Evolutionary conservation across 2,888 invertebrate genomes (phyloP), one percentile per base, ranked within the genome.

Genomic region (Epirrita christyi): DNA sequence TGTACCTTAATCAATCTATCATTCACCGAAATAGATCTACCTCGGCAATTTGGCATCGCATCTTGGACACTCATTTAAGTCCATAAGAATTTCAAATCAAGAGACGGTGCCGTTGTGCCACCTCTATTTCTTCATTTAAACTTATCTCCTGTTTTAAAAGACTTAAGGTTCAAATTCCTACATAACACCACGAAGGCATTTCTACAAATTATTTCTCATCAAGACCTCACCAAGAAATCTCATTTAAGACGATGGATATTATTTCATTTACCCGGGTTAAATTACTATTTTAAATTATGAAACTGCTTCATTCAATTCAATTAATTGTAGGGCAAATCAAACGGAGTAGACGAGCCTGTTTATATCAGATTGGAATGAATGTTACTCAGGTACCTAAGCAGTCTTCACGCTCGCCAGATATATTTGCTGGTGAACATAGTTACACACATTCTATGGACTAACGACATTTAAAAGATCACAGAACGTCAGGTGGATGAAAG

Each of bases 181-280:
- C 13, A 32, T 6, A n/a, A 13, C 6, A 9, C 4, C 11, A 34
- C 21, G 28, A 14, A 34, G 29, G 21, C 29, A 32, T 38, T 38
- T 7, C 29, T 37, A 32, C 37, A 55, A 32, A 40, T 40, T 54
- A 48, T 40, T 44, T 55, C 49, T 44, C 34, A 48, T 38, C 43
- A 40, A 54, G 47, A 47, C 34, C 32, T 41, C 47, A 42, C 14
- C 47, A 36, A 13, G 37, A 47, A 54, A 47, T 36, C 42, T 54
- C 46, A 40, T 53, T 46, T 54, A 42, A 42, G 9, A 15, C 42
- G 46, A 36, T 37, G 34, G 45, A 34, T 53, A 52, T 40, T 53
- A 46, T 46, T 53, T 53, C 10, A 46, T 53, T 54, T 41, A 42
- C 27, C 10, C n/a, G 27, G 41, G 11, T 9, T 28, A 37, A 28